Conservation (phyloP, 2,113 vertebrate genomes). For the Scopus umbretta region DNA sequence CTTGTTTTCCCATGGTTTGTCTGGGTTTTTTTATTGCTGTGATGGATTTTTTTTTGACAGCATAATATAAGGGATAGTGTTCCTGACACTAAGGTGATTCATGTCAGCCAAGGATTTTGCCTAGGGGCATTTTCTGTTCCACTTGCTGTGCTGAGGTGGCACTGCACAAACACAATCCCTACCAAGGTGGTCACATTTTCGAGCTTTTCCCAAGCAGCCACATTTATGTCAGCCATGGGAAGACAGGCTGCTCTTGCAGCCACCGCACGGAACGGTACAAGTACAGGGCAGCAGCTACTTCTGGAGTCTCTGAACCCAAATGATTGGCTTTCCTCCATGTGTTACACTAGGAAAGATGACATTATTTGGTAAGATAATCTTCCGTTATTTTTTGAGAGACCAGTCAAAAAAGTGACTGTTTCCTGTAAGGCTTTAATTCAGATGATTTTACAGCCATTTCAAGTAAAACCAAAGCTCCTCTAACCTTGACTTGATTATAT, state of each 20-base stretch:
- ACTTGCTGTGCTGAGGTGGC: not conserved
- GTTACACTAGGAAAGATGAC: not conserved
- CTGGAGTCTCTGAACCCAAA: not conserved
- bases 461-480: not conserved
- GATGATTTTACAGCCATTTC: not conserved
- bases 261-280: not conserved
- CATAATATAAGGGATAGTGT: not conserved
- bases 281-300: not conserved
- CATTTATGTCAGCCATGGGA: not conserved
- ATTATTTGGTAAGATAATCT: not conserved
- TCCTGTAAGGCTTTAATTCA: not conserved
- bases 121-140: not conserved
- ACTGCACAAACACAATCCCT: accelerated
- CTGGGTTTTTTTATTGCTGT: not conserved
- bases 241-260: not conserved
- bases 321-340: not conserved
- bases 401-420: not conserved
- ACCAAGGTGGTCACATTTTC: not conserved
- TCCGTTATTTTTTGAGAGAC: not conserved
- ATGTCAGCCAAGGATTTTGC: not conserved
- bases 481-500: not conserved
- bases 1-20: not conserved
- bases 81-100: not conserved
- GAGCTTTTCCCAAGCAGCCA: not conserved
- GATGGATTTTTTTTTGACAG: not conserved